Conservation (phyloP, 2,888 invertebrate species). For the Drosophila mulleri region DNA sequence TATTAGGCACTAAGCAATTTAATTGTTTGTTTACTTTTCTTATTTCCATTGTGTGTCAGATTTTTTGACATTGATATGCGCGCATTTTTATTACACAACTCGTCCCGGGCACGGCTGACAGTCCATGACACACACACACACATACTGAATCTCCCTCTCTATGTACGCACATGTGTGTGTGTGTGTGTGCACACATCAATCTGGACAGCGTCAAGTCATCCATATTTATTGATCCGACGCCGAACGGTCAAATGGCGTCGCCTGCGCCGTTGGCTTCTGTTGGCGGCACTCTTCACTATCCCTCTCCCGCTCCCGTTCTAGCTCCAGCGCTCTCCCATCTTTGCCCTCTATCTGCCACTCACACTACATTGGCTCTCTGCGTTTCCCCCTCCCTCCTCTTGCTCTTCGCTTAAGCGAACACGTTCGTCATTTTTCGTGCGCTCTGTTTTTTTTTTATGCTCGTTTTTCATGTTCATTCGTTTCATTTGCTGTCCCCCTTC, state of each 20-base stretch:
- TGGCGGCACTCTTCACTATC: conserved; percentile 9
- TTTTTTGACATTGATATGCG: conserved; percentile 79
- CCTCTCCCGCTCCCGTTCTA: no score
- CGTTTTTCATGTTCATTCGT: conserved; percentile 49
- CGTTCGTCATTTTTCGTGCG: conserved; percentile 44
- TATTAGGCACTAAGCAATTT: conserved; percentile 78
- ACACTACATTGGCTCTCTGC: background rate
- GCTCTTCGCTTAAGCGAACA: conserved; percentile 28
- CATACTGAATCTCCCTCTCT: background rate
- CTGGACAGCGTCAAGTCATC: conserved; percentile 75
- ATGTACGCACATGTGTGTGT: conserved; percentile 2
- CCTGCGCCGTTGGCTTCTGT: conserved; percentile 63
- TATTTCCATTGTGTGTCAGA: conserved; percentile 76
- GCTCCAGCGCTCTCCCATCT: background rate
- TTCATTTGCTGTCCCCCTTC: conserved; percentile 30
- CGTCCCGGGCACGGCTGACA: conserved; percentile 20
- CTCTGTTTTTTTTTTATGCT: conserved; percentile 26
- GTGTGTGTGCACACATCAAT: conserved; percentile 57
- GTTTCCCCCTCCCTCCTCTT: background rate
- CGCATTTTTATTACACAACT: conserved; percentile 76
- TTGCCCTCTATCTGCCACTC: conserved; percentile 4
- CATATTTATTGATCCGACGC: conserved; percentile 78
- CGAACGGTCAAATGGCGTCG: conserved; percentile 60
- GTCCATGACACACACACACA: conserved; percentile 10
- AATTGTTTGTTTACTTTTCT: conserved; percentile 78